Evolutionary conservation across 2,113 vertebrate genomes (phyloP).

Genomic region (Pampusana beccarii): DNA sequence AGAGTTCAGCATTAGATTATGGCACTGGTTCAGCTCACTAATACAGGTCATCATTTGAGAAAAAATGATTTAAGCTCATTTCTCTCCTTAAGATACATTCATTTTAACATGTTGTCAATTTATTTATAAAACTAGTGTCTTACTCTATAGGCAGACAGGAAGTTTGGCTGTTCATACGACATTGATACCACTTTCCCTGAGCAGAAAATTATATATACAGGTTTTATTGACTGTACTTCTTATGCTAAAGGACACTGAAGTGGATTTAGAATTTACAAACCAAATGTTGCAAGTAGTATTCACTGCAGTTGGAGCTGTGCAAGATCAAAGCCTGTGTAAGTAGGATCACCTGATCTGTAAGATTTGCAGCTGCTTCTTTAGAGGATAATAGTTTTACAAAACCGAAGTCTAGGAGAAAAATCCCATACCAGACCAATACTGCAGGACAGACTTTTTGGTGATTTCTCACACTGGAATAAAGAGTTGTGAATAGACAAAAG

Average conservation of each 20-base stretch:
- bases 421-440: background rate
- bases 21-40: background rate
- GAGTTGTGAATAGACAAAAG: background rate
- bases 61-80: background rate
- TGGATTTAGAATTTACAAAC: background rate
- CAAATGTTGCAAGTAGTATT: background rate
- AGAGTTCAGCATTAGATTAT: background rate
- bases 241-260: background rate
- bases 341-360: background rate
- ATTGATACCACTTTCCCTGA: background rate
- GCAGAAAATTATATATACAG: background rate
- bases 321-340: background rate
- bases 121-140: background rate
- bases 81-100: background rate
- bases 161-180: background rate
- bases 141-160: background rate
- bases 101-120: background rate
- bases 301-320: background rate
- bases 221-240: background rate
- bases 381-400: background rate
- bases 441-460: background rate
- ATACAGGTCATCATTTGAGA: background rate
- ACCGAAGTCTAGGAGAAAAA: background rate
- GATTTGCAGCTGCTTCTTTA: background rate
- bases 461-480: background rate